phyloP scores from a whole-genome alignment of 2,797 vertebrate species.

The Cephalopachus bancanus region DNA sequence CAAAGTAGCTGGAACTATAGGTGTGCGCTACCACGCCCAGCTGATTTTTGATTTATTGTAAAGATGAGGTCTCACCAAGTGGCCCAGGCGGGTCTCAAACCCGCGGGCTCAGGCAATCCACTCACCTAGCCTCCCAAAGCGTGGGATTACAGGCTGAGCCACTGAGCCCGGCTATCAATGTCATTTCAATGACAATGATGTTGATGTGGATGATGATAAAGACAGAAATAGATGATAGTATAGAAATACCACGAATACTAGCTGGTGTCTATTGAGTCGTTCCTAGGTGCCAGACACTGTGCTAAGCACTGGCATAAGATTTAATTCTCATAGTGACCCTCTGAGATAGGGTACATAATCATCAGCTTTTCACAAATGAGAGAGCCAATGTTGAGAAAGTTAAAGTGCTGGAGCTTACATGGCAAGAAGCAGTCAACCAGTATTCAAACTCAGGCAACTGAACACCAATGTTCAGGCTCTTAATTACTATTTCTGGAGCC shows the following conservation, averaged over 20 bases:
- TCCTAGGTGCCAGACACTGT: not conserved
- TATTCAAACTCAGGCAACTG: not conserved
- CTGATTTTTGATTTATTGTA: too few relatives aligned
- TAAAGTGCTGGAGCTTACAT: not conserved
- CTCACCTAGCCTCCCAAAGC: too few relatives aligned
- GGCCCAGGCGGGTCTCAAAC: too few relatives aligned
- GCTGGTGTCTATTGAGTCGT: not conserved
- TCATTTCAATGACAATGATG: not conserved
- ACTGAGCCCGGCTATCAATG: too few relatives aligned
- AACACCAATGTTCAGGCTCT: not conserved
- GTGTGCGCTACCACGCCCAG: too few relatives aligned
- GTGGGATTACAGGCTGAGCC: too few relatives aligned
- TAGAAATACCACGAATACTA: not conserved
- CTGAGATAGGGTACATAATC: not conserved
- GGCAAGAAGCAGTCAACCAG: not conserved
- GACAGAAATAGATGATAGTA: too few relatives aligned
- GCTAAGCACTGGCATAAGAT: not conserved
- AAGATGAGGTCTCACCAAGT: too few relatives aligned
- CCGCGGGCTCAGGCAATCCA: too few relatives aligned
- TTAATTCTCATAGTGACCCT: not conserved
- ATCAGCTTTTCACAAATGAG: constrained; percentile 6
- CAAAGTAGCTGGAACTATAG: too few relatives aligned
- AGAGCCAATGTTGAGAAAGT: not conserved
- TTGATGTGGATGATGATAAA: not conserved
- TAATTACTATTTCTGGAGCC: not conserved